Conservation (phyloP, 2,113 vertebrate species). For the Elanoides forficatus region DNA sequence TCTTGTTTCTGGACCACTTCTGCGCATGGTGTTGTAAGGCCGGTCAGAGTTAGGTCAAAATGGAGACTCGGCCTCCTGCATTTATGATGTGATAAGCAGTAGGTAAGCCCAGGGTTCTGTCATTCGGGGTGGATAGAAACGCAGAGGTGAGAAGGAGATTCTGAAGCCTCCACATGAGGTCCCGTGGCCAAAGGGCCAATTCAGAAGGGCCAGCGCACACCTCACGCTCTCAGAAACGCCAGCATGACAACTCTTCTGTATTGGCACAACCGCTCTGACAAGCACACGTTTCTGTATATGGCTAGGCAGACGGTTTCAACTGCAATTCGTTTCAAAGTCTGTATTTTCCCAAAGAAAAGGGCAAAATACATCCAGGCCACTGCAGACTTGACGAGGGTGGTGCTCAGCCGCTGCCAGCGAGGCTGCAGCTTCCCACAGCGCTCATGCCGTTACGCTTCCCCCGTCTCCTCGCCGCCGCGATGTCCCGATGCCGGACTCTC, state of each 20-base stretch:
- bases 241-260: neutral
- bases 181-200: neutral
- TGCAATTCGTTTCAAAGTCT: neutral
- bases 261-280: neutral
- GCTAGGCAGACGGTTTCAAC: neutral
- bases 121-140: rapidly evolving
- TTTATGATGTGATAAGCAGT: neutral
- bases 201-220: neutral
- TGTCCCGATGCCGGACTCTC: neutral
- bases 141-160: neutral
- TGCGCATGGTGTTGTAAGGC: neutral
- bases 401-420: neutral
- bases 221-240: neutral
- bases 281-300: neutral
- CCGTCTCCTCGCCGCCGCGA: too few species aligned
- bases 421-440: neutral
- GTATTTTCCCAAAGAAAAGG: neutral
- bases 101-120: neutral
- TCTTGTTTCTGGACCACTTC: neutral
- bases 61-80: neutral
- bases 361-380: neutral
- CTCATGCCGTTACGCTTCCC: rapidly evolving
- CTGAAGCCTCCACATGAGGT: neutral
- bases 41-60: neutral
- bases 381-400: neutral